phyloP scores from a whole-genome alignment of 2,797 vertebrate species.

The Oreochromis grahami region DNA sequence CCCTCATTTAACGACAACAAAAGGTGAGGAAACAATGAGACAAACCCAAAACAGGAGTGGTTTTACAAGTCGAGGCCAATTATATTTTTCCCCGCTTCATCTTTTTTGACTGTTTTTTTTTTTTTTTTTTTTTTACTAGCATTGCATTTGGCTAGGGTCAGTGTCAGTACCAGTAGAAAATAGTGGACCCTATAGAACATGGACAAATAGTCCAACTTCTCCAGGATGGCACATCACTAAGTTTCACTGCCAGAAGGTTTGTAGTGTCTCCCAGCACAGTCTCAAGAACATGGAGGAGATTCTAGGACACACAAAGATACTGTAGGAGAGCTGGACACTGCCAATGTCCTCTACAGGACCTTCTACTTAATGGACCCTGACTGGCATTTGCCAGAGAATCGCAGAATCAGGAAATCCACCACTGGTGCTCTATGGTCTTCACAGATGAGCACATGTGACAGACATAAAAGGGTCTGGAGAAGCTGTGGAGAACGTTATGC shows the following conservation, averaged over 20 bases:
- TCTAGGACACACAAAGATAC: background rate
- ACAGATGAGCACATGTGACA: background rate
- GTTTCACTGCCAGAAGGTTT: background rate
- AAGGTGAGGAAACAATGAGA: background rate
- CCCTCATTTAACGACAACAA: background rate
- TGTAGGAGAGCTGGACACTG: background rate
- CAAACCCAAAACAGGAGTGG: background rate
- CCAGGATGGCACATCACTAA: background rate
- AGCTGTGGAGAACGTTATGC: background rate
- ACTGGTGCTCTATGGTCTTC: fast-evolving
- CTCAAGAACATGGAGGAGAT: background rate
- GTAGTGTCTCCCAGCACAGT: background rate
- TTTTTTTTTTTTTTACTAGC: background rate
- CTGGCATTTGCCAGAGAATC: background rate
- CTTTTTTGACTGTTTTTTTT: background rate
- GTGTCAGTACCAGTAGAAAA: background rate
- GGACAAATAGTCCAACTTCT: background rate
- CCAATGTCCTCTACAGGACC: background rate
- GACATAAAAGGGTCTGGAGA: background rate
- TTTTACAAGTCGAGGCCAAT: background rate
- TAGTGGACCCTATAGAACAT: background rate
- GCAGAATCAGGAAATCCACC: background rate
- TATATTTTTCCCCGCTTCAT: background rate
- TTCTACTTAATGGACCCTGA: fast-evolving
- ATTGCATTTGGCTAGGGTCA: background rate